These are phyloP conservation scores for Albula glossodonta DNA, from an alignment of 2,113 vertebrate species.

Conservation along the genomic window DNA sequence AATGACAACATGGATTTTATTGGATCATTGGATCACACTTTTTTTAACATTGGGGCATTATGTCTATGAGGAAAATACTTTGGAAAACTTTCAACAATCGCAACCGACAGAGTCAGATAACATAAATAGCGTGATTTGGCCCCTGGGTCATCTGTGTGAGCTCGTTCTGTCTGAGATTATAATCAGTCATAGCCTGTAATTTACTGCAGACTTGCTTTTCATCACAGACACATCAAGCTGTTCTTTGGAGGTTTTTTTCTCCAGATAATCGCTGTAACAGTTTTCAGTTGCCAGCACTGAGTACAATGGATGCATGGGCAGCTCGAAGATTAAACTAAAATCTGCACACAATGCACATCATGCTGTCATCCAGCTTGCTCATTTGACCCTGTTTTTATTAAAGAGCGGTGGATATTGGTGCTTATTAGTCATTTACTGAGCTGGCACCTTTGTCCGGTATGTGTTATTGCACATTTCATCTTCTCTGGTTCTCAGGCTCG, in stretches of 20 bases:
- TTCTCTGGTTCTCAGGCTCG: neutral
- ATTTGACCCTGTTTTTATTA: neutral
- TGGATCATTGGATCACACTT: no score
- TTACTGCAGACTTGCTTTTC: no score
- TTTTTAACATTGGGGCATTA: no score
- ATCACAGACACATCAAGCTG: neutral
- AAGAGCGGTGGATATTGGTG: neutral
- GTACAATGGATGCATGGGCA: neutral
- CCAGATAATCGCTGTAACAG: neutral
- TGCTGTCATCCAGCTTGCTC: neutral
- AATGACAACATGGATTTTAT: no score
- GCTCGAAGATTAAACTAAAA: neutral
- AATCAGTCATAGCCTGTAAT: neutral
- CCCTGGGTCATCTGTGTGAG: neutral
- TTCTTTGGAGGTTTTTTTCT: neutral
- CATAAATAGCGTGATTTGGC: no score
- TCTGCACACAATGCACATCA: neutral
- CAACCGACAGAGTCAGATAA: no score
- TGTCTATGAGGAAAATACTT: no score
- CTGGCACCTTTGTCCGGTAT: neutral
- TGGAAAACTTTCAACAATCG: no score
- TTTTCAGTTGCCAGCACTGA: neutral
- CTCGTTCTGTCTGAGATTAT: neutral
- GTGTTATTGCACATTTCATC: slow-evolving; percentile 24
- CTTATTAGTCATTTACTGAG: neutral